Percentiles rank a stretch among this genome's conserved stretches.
Evolutionary conservation across 2,113 vertebrate genomes (phyloP).

Genomic region (Meriones unguiculatus): DNA sequence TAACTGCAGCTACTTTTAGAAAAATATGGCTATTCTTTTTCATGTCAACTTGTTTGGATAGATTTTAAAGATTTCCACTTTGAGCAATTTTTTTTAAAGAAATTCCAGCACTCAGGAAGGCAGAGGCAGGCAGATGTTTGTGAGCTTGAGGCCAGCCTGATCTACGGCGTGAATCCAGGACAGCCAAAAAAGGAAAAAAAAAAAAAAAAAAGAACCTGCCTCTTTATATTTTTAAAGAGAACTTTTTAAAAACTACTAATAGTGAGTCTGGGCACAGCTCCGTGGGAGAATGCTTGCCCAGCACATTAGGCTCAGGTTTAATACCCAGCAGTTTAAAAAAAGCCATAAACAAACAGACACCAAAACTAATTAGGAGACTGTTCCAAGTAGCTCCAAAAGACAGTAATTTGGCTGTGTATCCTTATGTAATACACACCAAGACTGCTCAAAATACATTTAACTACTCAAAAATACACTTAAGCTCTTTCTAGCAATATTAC

Average conservation of each 20-base stretch:
- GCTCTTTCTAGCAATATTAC: background rate
- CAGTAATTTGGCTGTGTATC: background rate
- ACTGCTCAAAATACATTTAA: background rate
- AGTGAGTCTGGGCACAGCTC: background rate
- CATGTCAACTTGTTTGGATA: background rate
- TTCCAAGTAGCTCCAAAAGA: background rate
- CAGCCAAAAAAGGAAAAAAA: no score
- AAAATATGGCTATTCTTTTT: conserved; percentile 4
- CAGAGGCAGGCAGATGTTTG: no score
- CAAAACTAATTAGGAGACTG: background rate
- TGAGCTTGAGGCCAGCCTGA: no score
- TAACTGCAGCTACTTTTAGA: background rate
- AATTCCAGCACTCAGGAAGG: no score
- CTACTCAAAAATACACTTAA: background rate
- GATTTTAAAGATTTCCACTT: background rate
- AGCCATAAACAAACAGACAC: background rate
- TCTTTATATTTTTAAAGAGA: conserved; percentile 36
- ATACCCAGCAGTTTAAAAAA: background rate
- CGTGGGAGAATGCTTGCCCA: background rate
- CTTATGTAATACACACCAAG: background rate
- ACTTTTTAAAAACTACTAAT: background rate
- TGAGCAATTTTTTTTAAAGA: background rate
- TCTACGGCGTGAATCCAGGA: no score
- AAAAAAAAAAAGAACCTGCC: background rate
- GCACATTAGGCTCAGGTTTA: background rate